These are phyloP conservation scores for Plebejus anna DNA, from an alignment of 2,888 invertebrate species.

Conservation along the genomic window DNA sequence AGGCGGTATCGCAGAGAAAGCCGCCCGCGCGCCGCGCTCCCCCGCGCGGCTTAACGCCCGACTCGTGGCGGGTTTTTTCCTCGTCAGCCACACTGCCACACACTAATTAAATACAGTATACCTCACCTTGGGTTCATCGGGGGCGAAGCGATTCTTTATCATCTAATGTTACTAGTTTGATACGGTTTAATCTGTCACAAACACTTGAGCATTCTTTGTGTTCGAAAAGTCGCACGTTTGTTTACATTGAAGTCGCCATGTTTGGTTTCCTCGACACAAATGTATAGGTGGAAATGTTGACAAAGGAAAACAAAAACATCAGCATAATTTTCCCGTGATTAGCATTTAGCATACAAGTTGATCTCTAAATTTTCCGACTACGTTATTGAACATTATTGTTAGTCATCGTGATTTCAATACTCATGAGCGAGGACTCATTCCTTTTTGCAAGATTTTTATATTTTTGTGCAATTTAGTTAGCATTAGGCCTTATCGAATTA, in stretches of 20 bases:
- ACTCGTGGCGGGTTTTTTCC: slow-evolving; percentile 76
- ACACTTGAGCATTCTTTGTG: slow-evolving; percentile 10
- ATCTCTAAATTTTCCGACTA: neutral
- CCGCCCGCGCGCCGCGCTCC: slow-evolving; percentile 76
- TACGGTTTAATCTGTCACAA: slow-evolving; percentile 10
- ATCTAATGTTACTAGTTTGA: slow-evolving; percentile 38
- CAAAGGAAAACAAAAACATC: slow-evolving; percentile 20
- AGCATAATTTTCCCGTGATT: neutral
- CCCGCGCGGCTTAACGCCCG: slow-evolving; percentile 56
- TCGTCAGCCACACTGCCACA: slow-evolving; percentile 73
- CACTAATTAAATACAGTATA: slow-evolving; percentile 57
- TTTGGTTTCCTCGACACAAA: slow-evolving; percentile 26
- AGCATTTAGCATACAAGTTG: slow-evolving; percentile 2
- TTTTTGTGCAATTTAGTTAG: neutral
- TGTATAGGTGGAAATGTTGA: slow-evolving; percentile 18
- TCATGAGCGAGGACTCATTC: neutral
- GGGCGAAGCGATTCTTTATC: slow-evolving; percentile 57
- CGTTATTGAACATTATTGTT: neutral
- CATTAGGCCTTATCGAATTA: slow-evolving; percentile 56
- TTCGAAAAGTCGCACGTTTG: slow-evolving; percentile 20
- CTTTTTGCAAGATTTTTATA: neutral
- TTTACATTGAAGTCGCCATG: neutral
- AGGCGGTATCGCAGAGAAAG: slow-evolving; percentile 65
- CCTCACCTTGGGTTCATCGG: slow-evolving; percentile 69
- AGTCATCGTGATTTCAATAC: neutral